These are phyloP conservation scores for Callorhinus ursinus DNA, from an alignment of 2,113 vertebrate species.

Conservation along the genomic window DNA sequence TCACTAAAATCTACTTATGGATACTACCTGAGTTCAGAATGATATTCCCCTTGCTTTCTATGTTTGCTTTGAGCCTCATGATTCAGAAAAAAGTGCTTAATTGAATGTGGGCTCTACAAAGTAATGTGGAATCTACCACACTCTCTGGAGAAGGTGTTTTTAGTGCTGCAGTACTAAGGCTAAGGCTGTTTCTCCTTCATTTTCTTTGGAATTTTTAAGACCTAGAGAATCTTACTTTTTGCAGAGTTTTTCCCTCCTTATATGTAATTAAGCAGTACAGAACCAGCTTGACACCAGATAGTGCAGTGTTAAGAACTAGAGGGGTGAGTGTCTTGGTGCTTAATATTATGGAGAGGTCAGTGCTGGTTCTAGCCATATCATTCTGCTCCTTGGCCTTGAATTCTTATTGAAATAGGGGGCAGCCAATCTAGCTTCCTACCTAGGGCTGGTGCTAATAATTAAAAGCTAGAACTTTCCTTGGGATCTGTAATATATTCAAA, in stretches of 20 bases:
- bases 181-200: background rate
- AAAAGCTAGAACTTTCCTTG: background rate
- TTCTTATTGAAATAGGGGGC: background rate
- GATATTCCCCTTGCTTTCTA: background rate
- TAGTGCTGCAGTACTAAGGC: background rate
- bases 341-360: background rate
- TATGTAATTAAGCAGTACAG: background rate
- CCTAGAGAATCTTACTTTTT: background rate
- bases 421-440: background rate
- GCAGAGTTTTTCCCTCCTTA: background rate
- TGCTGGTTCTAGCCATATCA: background rate
- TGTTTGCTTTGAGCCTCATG: background rate
- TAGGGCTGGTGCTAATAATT: background rate
- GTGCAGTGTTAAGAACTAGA: background rate
- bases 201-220: background rate
- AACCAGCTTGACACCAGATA: background rate
- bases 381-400: background rate
- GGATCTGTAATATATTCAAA: accelerated
- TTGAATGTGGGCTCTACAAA: accelerated
- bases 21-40: background rate
- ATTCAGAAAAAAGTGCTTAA: background rate
- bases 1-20: background rate
- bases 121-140: accelerated
- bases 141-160: background rate
- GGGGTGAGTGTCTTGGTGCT: background rate